phyloP scores from a whole-genome alignment of 1,140 invertebrate genomes.

The Reticulitermes speratus region DNA sequence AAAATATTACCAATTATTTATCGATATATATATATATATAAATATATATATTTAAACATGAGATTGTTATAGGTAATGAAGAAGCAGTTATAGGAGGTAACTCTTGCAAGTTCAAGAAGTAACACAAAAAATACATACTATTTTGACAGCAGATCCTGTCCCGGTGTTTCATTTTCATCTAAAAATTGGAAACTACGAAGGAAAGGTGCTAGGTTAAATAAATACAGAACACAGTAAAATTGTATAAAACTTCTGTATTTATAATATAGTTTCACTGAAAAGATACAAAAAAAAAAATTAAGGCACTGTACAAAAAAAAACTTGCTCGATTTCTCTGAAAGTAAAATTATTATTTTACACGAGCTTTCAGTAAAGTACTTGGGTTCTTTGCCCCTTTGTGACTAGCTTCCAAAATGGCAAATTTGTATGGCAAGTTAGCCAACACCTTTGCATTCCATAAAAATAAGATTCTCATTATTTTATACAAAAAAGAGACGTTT shows the following conservation, averaged over 20 bases:
- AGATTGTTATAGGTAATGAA: no score
- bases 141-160: not conserved
- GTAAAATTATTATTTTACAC: constrained; percentile 13
- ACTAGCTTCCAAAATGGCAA: constrained; percentile 34
- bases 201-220: not conserved
- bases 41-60: no score
- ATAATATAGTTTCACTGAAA: constrained; percentile 33
- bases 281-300: constrained; percentile 34
- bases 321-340: constrained; percentile 25
- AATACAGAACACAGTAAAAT: constrained; percentile 28
- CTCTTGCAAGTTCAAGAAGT: no score
- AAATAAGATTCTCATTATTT: constrained; percentile 16
- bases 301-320: constrained; percentile 30
- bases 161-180: no score
- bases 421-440: not conserved
- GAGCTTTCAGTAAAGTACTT: constrained; percentile 21
- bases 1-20: no score
- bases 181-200: no score
- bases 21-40: no score
- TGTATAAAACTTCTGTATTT: constrained; percentile 31
- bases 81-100: no score
- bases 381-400: constrained; percentile 26
- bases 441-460: constrained; percentile 9
- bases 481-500: constrained; percentile 28
- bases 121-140: not conserved